Conservation (phyloP, 2,888 invertebrate species). For the Drosophila infuscata region DNA sequence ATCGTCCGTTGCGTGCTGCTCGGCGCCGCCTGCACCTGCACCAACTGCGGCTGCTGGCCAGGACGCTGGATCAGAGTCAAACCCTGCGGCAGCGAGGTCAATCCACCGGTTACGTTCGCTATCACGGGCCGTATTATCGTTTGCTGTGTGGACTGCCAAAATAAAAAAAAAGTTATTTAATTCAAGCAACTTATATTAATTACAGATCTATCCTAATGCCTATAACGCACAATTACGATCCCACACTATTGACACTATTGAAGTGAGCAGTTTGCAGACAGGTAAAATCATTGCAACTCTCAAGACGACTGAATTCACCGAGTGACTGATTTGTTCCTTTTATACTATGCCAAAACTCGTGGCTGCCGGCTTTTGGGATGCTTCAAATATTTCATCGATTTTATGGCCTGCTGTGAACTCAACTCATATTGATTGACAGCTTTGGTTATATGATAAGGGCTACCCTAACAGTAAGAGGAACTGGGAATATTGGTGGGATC, state of each 20-base stretch:
- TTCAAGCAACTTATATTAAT: not conserved
- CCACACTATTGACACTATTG: not conserved
- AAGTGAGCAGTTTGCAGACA: not conserved
- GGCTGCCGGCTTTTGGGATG: not conserved
- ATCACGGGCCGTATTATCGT: conserved; percentile 85
- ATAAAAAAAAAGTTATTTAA: not conserved
- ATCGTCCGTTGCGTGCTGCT: conserved; percentile 83
- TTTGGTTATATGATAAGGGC: not conserved
- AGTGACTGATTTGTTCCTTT: not conserved
- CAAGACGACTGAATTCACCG: not conserved
- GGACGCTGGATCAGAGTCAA: conserved; percentile 85
- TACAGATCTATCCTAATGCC: not conserved
- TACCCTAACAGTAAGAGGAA: not conserved
- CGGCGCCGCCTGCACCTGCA: conserved; percentile 84
- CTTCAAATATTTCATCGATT: not conserved
- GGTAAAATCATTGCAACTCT: not conserved
- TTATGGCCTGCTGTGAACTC: not conserved
- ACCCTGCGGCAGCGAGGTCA: conserved; percentile 84
- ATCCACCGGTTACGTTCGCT: conserved; percentile 80
- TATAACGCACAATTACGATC: not conserved
- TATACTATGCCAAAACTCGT: not conserved
- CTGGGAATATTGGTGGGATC: not conserved
- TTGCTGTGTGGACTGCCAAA: conserved; percentile 81
- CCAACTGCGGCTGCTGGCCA: conserved; percentile 85
- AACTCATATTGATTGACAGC: not conserved